A percentile compares a stretch with the other conserved stretches of the same genome.
These are phyloP conservation scores for Ophioninae sp. DNA, from an alignment of 2,888 invertebrate species.

Conservation along the genomic window DNA sequence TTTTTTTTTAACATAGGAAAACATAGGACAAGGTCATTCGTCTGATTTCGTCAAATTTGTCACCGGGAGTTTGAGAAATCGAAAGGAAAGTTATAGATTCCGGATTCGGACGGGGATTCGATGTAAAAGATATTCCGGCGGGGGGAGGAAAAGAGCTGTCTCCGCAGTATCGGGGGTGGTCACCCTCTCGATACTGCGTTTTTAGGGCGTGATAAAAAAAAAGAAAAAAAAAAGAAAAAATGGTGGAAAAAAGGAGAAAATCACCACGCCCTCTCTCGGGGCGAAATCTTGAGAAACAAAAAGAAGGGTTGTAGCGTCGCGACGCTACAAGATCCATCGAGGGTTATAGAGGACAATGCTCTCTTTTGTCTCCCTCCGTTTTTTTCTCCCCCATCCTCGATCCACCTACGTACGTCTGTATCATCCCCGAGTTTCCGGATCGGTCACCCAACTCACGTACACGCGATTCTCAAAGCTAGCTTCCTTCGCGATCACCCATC, in stretches of 20 bases:
- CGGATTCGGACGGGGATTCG: neutral
- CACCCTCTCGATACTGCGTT: slow-evolving; percentile 10
- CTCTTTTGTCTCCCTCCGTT: slow-evolving; percentile 25
- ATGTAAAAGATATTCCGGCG: neutral
- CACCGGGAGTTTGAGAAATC: no score
- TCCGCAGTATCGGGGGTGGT: slow-evolving; percentile 26
- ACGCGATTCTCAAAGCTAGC: slow-evolving; percentile 52
- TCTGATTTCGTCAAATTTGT: no score
- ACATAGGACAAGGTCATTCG: no score
- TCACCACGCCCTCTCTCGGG: neutral
- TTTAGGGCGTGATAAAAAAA: slow-evolving; percentile 33
- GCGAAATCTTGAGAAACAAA: slow-evolving; percentile 18
- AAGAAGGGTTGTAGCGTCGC: slow-evolving; percentile 43
- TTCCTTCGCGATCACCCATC: slow-evolving; percentile 15
- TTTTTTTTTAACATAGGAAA: no score
- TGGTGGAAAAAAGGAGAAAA: neutral
- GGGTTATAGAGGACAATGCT: slow-evolving; percentile 63
- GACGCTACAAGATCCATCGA: slow-evolving; percentile 63
- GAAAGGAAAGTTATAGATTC: no score
- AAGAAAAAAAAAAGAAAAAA: slow-evolving; percentile 7
- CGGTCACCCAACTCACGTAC: slow-evolving; percentile 60
- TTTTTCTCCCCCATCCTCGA: neutral
- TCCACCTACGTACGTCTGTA: slow-evolving; percentile 12
- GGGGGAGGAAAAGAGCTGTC: slow-evolving; percentile 11
- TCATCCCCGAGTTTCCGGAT: slow-evolving; percentile 15